Conservation (phyloP, 2,797 vertebrate species). For the Pelochelys cantorii region DNA sequence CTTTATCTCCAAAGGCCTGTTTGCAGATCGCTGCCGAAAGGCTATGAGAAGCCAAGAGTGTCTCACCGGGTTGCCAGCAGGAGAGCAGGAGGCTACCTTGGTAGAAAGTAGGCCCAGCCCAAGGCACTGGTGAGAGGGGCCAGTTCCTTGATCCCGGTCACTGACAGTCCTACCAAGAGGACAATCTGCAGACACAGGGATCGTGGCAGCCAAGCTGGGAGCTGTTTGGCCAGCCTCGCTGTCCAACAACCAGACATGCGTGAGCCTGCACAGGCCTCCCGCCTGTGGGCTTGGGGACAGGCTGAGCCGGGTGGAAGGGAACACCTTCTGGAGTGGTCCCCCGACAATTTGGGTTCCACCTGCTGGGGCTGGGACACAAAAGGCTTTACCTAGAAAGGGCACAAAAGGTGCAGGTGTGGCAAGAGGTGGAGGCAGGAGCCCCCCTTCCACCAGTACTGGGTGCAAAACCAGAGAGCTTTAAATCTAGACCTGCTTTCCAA, state of each 20-base stretch:
- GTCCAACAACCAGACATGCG: fast-evolving
- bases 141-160: not conserved
- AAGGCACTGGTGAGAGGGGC: constrained; percentile 40
- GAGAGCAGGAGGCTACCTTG: constrained; percentile 41
- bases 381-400: not conserved
- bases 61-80: constrained; percentile 47
- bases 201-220: not conserved
- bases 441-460: not conserved
- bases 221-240: constrained; percentile 23
- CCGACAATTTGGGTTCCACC: not conserved
- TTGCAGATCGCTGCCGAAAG: constrained; percentile 59
- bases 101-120: constrained; percentile 35
- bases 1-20: constrained; percentile 64
- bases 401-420: not conserved
- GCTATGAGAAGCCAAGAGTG: constrained; percentile 64
- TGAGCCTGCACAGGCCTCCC: not conserved
- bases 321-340: not conserved
- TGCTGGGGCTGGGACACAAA: not conserved
- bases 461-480: not conserved
- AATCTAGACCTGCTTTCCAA: not conserved
- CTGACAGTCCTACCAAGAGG: constrained; percentile 3
- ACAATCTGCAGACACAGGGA: constrained; percentile 43
- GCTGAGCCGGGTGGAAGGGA: not conserved
- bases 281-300: not conserved
- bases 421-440: not conserved